Percentiles rank a stretch among this genome's conserved stretches.
Evolutionary conservation across 30 jellyfish, hydroid and myxozoan genomes (phyloP).

Genomic region (Aurelia sp.): DNA sequence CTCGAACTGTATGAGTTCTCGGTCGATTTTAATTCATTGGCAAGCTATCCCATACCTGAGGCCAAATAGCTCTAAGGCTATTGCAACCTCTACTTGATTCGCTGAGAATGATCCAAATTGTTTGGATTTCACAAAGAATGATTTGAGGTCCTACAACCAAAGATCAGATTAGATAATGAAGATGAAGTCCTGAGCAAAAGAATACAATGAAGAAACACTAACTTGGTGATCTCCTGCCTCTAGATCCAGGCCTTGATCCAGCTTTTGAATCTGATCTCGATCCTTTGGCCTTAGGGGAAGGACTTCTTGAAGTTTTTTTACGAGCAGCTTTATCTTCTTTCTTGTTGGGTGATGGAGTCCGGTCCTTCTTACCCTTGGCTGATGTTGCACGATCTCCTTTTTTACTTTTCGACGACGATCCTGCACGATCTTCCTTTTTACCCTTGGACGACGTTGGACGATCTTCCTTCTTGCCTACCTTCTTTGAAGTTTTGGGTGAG

Average conservation of each 20-base stretch:
- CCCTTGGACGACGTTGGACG: slow-evolving; percentile 60
- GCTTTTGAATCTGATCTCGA: slow-evolving; percentile 56
- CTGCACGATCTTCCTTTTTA: slow-evolving; percentile 74
- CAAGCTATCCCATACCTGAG: no score
- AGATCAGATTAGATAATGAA: no score
- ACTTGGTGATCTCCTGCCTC: slow-evolving; percentile 77
- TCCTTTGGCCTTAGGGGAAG: slow-evolving; percentile 74
- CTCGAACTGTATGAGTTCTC: no score
- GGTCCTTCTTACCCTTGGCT: slow-evolving; percentile 46
- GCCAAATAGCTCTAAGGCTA: no score
- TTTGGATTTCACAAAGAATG: no score
- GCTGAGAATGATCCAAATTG: no score
- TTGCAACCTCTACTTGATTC: no score
- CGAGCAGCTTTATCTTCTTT: slow-evolving; percentile 55
- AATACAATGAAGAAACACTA: neutral
- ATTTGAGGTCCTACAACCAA: no score
- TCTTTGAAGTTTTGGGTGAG: slow-evolving; percentile 68
- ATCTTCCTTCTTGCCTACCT: slow-evolving; percentile 76
- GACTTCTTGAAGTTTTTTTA: slow-evolving; percentile 66
- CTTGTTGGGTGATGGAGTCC: slow-evolving; percentile 57
- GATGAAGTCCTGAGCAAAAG: no score
- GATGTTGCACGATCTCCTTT: slow-evolving; percentile 2
- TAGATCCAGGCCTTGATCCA: slow-evolving; percentile 80
- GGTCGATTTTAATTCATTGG: no score
- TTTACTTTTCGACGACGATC: slow-evolving; percentile 69